phyloP scores from a whole-genome alignment of 2,113 vertebrate genomes.

The Arenaria interpres region DNA sequence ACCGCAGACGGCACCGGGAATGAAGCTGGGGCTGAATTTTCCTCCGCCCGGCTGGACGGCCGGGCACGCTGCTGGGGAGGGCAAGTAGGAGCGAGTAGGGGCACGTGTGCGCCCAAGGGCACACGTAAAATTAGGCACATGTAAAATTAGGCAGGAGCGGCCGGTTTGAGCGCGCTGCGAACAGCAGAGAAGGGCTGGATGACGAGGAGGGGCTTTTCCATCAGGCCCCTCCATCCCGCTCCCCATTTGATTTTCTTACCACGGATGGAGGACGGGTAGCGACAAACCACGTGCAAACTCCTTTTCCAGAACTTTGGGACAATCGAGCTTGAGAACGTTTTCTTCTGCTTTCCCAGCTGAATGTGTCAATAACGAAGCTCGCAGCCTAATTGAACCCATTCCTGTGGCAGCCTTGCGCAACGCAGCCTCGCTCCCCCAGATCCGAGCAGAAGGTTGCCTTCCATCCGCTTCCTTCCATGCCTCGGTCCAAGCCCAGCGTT shows the following conservation, averaged over 20 bases:
- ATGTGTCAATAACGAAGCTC: slow-evolving; percentile 7
- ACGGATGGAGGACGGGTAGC: neutral
- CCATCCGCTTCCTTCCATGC: neutral
- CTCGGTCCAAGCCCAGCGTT: neutral
- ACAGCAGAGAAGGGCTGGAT: neutral
- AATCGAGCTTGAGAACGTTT: slow-evolving; percentile 23
- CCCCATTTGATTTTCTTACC: neutral
- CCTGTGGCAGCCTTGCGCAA: neutral
- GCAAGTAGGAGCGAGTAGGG: neutral
- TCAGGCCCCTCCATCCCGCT: neutral
- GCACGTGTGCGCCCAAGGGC: accelerated
- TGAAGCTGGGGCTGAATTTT: neutral
- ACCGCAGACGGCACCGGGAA: neutral
- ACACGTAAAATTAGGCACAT: neutral
- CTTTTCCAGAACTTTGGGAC: neutral
- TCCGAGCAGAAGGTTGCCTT: neutral
- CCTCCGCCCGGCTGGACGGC: neutral
- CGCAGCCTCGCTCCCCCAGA: neutral
- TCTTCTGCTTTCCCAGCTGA: slow-evolving; percentile 19
- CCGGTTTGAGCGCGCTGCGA: neutral
- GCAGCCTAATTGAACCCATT: neutral
- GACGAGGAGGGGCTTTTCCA: neutral
- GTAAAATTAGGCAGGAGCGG: neutral
- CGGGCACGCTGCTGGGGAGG: neutral
- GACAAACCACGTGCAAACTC: neutral